Evolutionary conservation across 1,140 invertebrate genomes (phyloP), one percentile per base, ranked within the genome.

Genomic region (Thalassaphorura encarpata): DNA sequence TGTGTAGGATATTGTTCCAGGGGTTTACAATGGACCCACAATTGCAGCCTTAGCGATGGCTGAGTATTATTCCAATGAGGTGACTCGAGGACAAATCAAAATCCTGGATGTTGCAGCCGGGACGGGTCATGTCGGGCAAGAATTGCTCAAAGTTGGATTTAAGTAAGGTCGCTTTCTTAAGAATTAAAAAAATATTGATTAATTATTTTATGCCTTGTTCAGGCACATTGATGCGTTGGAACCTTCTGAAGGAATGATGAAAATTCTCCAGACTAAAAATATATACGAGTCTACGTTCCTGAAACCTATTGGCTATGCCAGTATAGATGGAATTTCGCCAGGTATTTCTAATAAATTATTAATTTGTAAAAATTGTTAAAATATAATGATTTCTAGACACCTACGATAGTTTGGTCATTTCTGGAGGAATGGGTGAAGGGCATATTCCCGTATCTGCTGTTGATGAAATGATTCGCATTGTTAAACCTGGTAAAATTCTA

Each of bases 401-500:
- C 1, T 75, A 75, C 51, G 72, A 73, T 52, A 60, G 59, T 46
- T 33, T 67, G 11, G 69, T 71, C 0, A 66, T 69, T 31, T 60
- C 69, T 39, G 73, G 73, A 1, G 72, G 72, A 8, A 74, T 75
- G 72, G 74, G 73, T 0, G 72, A 75, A 61, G 72, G 73, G 5
- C 74, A 75, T 58, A 73, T 75, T 56, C 73, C 73, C 33, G 67
- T 68, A 39, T 50, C 48, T 13, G 72, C 69, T 29, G 18, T 75
- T 21, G 49, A 68, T 41, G 72, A 75, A 62, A 69, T 75, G 66
- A 66, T 70, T 26, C 59, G 73, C 19, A 62, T 75, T 13, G 69
- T 71, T 3, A 73, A 72, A 66, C 67, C 68, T 62, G 73, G 72
- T 74, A 48, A 41, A 56, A 36, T 21, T 0, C 16, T 33, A 11